Conservation (phyloP, 2,113 vertebrate genomes). For the Felis chaus region DNA sequence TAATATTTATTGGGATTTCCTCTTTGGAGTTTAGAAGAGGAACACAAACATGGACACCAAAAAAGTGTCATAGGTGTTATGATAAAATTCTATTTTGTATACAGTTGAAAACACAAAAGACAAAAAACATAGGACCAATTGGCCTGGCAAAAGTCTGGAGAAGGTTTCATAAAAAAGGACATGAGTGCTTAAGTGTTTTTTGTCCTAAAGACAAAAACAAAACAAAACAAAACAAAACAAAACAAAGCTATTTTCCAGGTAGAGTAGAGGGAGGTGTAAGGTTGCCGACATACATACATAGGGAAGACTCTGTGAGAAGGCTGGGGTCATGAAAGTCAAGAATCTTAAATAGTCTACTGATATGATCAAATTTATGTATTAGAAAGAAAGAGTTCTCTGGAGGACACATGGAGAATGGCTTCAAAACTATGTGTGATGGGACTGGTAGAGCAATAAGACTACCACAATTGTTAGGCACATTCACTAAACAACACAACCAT, state of each 20-base stretch:
- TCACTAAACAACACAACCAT: background rate
- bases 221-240: background rate
- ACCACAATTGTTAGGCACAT: background rate
- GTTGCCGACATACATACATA: background rate
- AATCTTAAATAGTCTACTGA: background rate
- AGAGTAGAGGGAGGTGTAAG: background rate
- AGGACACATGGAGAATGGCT: background rate
- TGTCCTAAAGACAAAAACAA: background rate
- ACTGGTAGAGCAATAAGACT: background rate
- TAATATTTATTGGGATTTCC: background rate
- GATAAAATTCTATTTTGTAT: background rate
- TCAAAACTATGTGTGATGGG: background rate
- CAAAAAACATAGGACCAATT: background rate
- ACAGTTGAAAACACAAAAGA: background rate
- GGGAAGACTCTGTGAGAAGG: background rate
- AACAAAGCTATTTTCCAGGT: background rate
- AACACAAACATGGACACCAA: background rate
- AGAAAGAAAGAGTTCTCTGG: conserved; percentile 28
- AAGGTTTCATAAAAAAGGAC: background rate
- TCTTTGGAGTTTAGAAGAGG: background rate
- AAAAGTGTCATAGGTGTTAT: background rate
- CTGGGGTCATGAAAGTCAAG: background rate
- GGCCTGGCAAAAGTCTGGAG: background rate
- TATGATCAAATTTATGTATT: background rate
- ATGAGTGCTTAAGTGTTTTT: background rate